Evolutionary conservation across 2,113 vertebrate genomes (phyloP).

Genomic region (Beaufortia kweichowensis): DNA sequence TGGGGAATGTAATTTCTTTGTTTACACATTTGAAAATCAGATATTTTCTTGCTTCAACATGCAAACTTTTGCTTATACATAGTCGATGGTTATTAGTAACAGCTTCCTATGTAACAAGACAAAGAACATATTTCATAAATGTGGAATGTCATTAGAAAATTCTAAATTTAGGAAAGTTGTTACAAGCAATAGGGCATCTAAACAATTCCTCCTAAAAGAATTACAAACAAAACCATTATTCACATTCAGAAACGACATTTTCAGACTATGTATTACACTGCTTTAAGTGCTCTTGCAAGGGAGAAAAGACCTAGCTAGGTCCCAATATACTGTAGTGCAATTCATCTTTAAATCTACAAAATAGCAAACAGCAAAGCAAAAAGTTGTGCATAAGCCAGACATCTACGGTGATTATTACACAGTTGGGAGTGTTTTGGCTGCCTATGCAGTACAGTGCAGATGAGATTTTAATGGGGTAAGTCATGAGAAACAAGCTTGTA

Average conservation of each 20-base stretch:
- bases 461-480: constrained; percentile 65
- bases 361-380: background rate
- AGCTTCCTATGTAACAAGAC: background rate
- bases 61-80: background rate
- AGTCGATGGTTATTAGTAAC: background rate
- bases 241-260: background rate
- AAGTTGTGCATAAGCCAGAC: background rate
- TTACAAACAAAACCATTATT: background rate
- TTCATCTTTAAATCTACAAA: background rate
- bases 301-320: background rate
- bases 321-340: constrained; percentile 8
- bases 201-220: background rate
- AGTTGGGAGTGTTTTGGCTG: background rate
- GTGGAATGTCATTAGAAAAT: background rate
- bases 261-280: background rate
- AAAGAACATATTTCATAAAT: background rate
- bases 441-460: background rate
- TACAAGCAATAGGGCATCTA: background rate
- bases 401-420: background rate
- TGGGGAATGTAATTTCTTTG: background rate
- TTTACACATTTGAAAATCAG: background rate
- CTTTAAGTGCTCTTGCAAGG: background rate
- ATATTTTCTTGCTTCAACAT: background rate
- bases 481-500: constrained; percentile 82
- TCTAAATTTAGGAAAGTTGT: background rate